Base-by-base conservation (phyloP, 2,797 vertebrate genomes). In the Odontamblyopus rebecca region DNA sequence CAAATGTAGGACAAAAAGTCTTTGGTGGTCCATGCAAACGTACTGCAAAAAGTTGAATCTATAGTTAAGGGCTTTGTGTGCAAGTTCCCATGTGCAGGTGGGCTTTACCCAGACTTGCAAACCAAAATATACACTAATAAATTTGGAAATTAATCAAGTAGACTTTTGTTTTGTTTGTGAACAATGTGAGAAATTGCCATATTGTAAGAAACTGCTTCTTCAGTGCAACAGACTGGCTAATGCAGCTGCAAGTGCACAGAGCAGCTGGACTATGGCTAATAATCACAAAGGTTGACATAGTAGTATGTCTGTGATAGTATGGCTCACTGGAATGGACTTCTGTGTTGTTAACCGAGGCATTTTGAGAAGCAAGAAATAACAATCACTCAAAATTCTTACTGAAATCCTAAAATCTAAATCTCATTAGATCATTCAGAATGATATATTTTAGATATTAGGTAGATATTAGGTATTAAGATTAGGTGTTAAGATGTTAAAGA, bases 141-240 rank as follows among this genome's bases (percentile, higher is more conserved):
- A 26, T 44, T 44, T 44, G n/a, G 38, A 41, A 41, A 63, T 63
- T n/a, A 63, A 63, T 63, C 61, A 63, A 41, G 19, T 26, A 4
- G 11, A 63, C n/a, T 63, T 44, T 23, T 26, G 38, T 63, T 63
- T 63, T 41, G 32, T 63, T 41, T 38, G 61, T 19, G 7, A 63
- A 63, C 19, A 63, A 63, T 44, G 61, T 63, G 63, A 50, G 23
- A 27, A 65, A 62, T 62, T 19, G 32, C 59, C 61, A 23, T n/a
- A 62, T 62, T 38, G 61, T 26, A 62, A 32, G 29, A 50, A 27
- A 48, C 23, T 26, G 63, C 63, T 50, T n/a, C 41, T 65, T 50
- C 41, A 6, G 23, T 26, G 62, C n/a, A 26, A 44, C 6, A n/a
- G n/a, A 44, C 23, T 27, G 41, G 41, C 41, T 65, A 65, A 48